Evolutionary conservation across 2,888 invertebrate species (phyloP).

Genomic region (Anaspis maculata): DNA sequence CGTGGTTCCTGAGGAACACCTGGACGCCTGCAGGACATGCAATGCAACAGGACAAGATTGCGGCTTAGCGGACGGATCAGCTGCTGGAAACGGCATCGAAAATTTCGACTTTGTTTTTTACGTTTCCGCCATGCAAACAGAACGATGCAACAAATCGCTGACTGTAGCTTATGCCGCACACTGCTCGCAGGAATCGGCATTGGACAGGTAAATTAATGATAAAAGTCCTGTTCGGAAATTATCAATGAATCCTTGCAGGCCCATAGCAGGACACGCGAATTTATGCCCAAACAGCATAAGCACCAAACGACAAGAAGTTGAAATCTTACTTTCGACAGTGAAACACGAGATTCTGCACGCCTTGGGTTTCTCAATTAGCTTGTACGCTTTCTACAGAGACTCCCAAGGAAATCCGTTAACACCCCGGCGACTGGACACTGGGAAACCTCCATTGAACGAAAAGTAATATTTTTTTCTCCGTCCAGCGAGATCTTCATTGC

Average conservation of each 20-base stretch:
- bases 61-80: slow-evolving; percentile 48
- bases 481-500: slow-evolving; percentile 26
- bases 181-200: slow-evolving; percentile 89
- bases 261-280: slow-evolving; percentile 98
- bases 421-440: slow-evolving; percentile 68
- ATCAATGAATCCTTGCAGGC: slow-evolving; percentile 52
- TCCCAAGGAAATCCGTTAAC: slow-evolving; percentile 82
- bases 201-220: slow-evolving; percentile 53
- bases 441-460: slow-evolving; percentile 82
- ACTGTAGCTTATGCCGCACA: slow-evolving; percentile 98
- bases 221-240: background rate
- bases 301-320: slow-evolving; percentile 82
- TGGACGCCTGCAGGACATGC: slow-evolving; percentile 86
- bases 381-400: slow-evolving; percentile 95
- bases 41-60: slow-evolving; percentile 82
- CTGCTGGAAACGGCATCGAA: slow-evolving; percentile 58
- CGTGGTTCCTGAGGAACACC: slow-evolving; percentile 82
- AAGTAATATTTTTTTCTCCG: slow-evolving; percentile 47
- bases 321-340: slow-evolving; percentile 87
- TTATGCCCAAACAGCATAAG: slow-evolving; percentile 93
- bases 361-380: slow-evolving; percentile 90
- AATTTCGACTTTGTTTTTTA: slow-evolving; percentile 94
- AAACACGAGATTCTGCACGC: slow-evolving; percentile 99
- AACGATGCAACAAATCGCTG: slow-evolving; percentile 80
- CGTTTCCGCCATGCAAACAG: slow-evolving; percentile 89